Percentiles rank a stretch among this genome's conserved stretches.
These are phyloP conservation scores for Drosophila elegans DNA, from an alignment of 1,140 invertebrate genomes.

Conservation along the genomic window DNA sequence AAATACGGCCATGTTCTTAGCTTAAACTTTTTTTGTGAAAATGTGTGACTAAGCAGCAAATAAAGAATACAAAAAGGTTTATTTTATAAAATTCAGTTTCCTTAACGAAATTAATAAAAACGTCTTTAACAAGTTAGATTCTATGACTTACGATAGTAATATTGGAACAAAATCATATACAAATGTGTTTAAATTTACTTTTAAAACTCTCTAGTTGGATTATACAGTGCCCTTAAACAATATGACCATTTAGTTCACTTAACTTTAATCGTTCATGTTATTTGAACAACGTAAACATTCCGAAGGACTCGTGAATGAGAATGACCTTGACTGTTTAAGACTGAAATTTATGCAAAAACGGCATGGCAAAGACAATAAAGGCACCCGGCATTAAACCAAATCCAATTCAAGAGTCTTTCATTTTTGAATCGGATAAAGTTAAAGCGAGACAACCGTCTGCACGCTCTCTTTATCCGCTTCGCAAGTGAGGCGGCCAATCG, in stretches of 20 bases:
- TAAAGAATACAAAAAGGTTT: too few relatives aligned
- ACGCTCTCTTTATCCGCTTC: slow-evolving; percentile 45
- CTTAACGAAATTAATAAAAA: too few relatives aligned
- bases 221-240: too few relatives aligned
- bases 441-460: slow-evolving; percentile 58
- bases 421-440: slow-evolving; percentile 68
- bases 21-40: too few relatives aligned
- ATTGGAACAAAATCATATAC: too few relatives aligned
- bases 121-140: too few relatives aligned
- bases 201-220: too few relatives aligned
- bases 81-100: too few relatives aligned
- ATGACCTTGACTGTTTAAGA: slow-evolving; percentile 64
- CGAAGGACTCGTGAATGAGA: slow-evolving; percentile 2
- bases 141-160: too few relatives aligned
- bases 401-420: slow-evolving; percentile 47
- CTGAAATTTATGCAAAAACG: slow-evolving; percentile 63
- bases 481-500: slow-evolving; percentile 40
- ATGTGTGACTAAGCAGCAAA: too few relatives aligned
- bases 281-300: slow-evolving; percentile 11
- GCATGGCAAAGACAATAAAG: slow-evolving; percentile 11
- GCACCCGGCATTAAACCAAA: slow-evolving; percentile 29
- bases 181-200: too few relatives aligned
- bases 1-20: too few relatives aligned
- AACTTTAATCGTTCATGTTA: slow-evolving; percentile 6
- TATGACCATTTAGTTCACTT: not conserved